Conservation (phyloP, 2,113 vertebrate genomes). For the Tupaia tana region DNA sequence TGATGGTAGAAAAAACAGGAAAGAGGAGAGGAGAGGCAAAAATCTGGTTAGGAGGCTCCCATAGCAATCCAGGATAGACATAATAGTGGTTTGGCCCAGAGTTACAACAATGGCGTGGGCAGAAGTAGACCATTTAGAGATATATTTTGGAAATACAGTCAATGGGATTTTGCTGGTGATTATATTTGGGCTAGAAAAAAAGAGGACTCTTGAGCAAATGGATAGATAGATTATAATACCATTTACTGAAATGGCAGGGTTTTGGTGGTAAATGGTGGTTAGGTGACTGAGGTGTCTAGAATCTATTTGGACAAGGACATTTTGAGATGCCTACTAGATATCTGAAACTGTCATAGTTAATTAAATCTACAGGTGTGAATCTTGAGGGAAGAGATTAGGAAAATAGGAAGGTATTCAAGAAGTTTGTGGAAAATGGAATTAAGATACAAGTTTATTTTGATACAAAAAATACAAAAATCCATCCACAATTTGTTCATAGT, state of each 20-base stretch:
- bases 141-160: not conserved
- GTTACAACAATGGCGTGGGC: not conserved
- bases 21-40: not conserved
- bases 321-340: conserved; percentile 18
- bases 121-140: not conserved
- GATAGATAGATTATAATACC: not conserved
- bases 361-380: not conserved
- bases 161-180: not conserved
- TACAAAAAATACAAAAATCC: not conserved
- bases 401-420: too few species aligned
- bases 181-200: not conserved
- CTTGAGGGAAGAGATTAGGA: not conserved
- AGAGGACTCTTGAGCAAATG: not conserved
- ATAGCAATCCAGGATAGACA: not conserved
- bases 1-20: not conserved
- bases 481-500: too few species aligned
- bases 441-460: too few species aligned
- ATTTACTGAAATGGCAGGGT: not conserved
- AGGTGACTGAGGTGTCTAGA: not conserved
- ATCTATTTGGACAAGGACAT: not conserved
- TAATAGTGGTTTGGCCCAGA: not conserved
- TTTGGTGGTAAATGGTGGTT: too few species aligned
- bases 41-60: not conserved
- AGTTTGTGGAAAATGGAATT: too few species aligned
- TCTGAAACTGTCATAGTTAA: conserved; percentile 13